Percentiles rank a stretch among this genome's conserved stretches.
Conservation (phyloP, 1,140 invertebrate species). For the Maconellicoccus hirsutus region DNA sequence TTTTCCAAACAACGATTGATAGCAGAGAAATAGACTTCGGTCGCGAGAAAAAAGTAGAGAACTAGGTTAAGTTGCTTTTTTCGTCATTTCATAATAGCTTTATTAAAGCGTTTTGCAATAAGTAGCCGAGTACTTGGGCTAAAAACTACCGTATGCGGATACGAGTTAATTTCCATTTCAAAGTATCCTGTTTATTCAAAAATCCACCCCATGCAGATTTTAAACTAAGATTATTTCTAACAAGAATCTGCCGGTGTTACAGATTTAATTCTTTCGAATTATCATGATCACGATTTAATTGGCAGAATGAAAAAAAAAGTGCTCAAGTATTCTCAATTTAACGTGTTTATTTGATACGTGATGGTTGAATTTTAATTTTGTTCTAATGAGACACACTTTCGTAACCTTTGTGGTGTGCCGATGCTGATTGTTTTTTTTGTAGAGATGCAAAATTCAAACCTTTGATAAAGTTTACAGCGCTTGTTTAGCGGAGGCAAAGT, state of each 20-base stretch:
- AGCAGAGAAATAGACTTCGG: not conserved
- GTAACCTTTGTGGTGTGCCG: not conserved
- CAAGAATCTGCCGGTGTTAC: not conserved
- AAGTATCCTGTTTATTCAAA: slow-evolving; percentile 10
- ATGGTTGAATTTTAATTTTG: not conserved
- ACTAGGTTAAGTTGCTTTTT: slow-evolving; percentile 8
- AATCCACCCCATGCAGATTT: not conserved
- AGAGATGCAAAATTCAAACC: not conserved
- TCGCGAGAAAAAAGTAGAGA: not conserved
- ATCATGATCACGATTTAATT: not conserved
- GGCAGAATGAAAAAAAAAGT: not conserved
- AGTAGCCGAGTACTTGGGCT: not conserved
- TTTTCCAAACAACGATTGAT: not conserved
- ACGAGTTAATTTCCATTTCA: not conserved
- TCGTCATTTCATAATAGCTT: not conserved
- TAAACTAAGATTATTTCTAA: not conserved
- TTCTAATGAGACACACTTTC: not conserved
- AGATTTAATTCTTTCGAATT: not conserved
- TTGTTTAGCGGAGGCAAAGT: not conserved
- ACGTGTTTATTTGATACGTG: not conserved
- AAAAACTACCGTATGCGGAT: not conserved
- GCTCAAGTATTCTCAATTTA: not conserved
- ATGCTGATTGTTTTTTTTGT: slow-evolving; percentile 4
- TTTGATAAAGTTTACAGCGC: not conserved
- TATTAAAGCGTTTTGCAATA: slow-evolving; percentile 9